Conservation (phyloP, 2,797 vertebrate species). For the Valencia hispanica region DNA sequence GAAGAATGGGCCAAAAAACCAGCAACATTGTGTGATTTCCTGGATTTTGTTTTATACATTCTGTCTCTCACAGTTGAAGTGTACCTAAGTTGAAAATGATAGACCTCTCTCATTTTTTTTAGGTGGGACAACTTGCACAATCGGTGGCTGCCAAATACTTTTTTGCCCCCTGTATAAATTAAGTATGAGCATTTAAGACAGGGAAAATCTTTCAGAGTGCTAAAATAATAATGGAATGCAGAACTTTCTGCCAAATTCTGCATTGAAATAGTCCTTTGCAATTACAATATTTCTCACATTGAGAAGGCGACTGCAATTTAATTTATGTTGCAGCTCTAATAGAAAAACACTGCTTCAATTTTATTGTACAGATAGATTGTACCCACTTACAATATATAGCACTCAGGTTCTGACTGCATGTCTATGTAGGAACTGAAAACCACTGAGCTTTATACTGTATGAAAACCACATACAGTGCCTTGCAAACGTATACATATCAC, state of each 20-base stretch:
- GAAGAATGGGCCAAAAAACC: too few species aligned
- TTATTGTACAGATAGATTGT: background rate
- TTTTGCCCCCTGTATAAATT: too few species aligned
- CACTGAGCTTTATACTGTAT: too few species aligned
- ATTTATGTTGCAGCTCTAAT: background rate
- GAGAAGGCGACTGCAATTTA: background rate
- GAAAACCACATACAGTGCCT: background rate
- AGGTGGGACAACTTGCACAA: too few species aligned
- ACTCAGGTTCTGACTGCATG: background rate
- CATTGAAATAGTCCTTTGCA: background rate
- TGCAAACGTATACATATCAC: background rate
- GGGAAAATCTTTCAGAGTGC: background rate
- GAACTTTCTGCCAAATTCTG: background rate
- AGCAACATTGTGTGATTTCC: too few species aligned
- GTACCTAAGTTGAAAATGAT: too few species aligned
- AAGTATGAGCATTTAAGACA: background rate
- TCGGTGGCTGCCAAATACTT: too few species aligned
- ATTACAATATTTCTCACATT: background rate
- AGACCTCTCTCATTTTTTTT: too few species aligned
- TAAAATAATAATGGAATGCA: background rate
- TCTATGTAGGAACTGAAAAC: conserved; percentile 1
- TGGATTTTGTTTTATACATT: too few species aligned
- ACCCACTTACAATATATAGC: background rate
- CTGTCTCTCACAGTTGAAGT: too few species aligned
- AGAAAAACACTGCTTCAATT: background rate